Evolutionary conservation across 2,113 vertebrate genomes (phyloP), one percentile per base, ranked within the genome.

Genomic region (Sula dactylatra): DNA sequence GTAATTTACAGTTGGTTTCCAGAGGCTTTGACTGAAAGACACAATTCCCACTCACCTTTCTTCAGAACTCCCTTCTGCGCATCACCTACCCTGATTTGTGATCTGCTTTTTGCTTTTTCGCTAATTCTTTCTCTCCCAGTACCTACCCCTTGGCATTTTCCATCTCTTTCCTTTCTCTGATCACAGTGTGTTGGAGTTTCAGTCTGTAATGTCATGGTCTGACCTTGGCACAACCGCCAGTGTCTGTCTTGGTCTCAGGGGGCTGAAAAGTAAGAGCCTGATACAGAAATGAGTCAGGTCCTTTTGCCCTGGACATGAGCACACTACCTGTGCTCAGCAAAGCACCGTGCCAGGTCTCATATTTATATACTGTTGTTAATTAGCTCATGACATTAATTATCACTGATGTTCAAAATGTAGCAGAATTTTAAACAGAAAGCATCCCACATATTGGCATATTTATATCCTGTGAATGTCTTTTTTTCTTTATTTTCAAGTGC

Each of bases 141-240:
- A 2, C 47, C 16, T 13, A 16, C 13, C 17, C 32, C 27, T 72
- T 31, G 74, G 38, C 40, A 22, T 65, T 86, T 90, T n/a, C 79
- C 50, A 55, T 20, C 55, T 18, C 36, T 64, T 62, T 15, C 52
- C 9, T 31, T 50, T 61, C 74, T 40, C 82, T n/a, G 24, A 13
- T 13, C n/a, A 45, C 42, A 20, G 44, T 18, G 1, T 5, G 31
- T 14, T 42, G 72, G 62, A 36, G 13, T 27, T 64, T 4, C 80
- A 14, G 29, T 10, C 50, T 38, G n/a, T 21, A 19, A 9, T 40
- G 62, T 2, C 54, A 1, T 0, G 2, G 31, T 32, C 47, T 40
- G 82, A 62, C 52, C 80, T 70, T 52, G 65, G 64, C 67, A 77
- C 58, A 44, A 1, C 12, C 34, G 11, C 71, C 21, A 2, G 42